phyloP scores from a whole-genome alignment of 2,888 invertebrate genomes.

The Spatulosminthurus flaviceps region DNA sequence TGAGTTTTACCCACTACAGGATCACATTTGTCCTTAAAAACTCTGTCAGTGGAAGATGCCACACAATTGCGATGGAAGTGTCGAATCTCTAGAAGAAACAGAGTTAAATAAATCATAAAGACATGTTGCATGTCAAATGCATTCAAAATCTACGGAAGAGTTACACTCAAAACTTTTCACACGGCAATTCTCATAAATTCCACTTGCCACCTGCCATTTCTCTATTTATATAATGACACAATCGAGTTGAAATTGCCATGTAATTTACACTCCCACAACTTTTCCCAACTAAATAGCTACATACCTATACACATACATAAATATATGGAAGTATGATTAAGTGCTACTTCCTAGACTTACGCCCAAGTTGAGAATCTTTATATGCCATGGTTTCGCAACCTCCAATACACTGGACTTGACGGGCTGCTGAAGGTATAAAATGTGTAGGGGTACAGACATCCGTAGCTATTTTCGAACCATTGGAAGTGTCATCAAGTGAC shows the following conservation, averaged over 20 bases:
- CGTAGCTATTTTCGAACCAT: background rate
- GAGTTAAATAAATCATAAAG: background rate
- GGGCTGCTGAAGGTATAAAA: constrained; percentile 53
- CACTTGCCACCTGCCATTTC: too few relatives aligned
- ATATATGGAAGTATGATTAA: too few relatives aligned
- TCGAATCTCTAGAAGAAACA: constrained; percentile 48
- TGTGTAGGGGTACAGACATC: constrained; percentile 60
- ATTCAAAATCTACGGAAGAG: background rate
- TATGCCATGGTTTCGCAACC: constrained; percentile 61
- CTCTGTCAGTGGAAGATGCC: constrained; percentile 24
- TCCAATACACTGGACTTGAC: constrained; percentile 53
- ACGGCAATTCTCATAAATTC: background rate
- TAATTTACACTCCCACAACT: too few relatives aligned
- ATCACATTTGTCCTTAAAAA: constrained; percentile 55
- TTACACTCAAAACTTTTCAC: background rate
- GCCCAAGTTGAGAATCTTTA: constrained; percentile 56
- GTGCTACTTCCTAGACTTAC: too few relatives aligned
- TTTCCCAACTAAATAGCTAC: too few relatives aligned
- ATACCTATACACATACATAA: too few relatives aligned
- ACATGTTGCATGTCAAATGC: background rate
- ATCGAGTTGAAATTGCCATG: too few relatives aligned
- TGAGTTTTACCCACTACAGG: constrained; percentile 29
- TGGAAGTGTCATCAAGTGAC: constrained; percentile 47
- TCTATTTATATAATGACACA: too few relatives aligned
- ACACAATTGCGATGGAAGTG: constrained; percentile 63